Percentiles rank a stretch among this genome's conserved stretches.
phyloP scores from a whole-genome alignment of 1,140 invertebrate species.

The Phenacoccus solenopsis region DNA sequence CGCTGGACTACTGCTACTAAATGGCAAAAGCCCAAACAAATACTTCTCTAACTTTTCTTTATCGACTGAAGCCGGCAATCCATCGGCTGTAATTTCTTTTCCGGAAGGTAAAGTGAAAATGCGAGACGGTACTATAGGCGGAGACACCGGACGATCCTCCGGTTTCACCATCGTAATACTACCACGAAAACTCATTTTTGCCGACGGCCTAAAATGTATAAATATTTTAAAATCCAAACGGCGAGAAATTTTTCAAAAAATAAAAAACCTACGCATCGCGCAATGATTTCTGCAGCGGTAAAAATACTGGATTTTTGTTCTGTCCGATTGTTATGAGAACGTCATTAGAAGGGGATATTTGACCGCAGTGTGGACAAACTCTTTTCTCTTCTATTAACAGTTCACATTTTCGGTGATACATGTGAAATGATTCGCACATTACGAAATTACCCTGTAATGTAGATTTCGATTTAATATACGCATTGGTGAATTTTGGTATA shows the following conservation, averaged over 20 bases:
- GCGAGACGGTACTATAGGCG: slow-evolving; percentile 19
- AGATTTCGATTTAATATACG: background rate
- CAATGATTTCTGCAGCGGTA: slow-evolving; percentile 38
- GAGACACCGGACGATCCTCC: background rate
- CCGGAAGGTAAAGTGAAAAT: slow-evolving; percentile 28
- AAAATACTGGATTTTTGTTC: slow-evolving; percentile 42
- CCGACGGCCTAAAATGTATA: slow-evolving; percentile 32
- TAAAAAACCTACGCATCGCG: slow-evolving; percentile 33
- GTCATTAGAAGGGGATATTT: slow-evolving; percentile 40
- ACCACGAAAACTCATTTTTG: slow-evolving; percentile 31
- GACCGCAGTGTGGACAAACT: slow-evolving; percentile 66
- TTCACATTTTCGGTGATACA: slow-evolving; percentile 62
- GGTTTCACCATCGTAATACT: slow-evolving; percentile 19
- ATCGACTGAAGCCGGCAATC: slow-evolving; percentile 30
- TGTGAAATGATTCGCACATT: slow-evolving; percentile 52
- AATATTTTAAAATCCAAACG: slow-evolving; percentile 27
- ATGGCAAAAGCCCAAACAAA: slow-evolving; percentile 24
- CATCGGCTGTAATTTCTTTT: slow-evolving; percentile 29
- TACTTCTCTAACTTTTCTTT: slow-evolving; percentile 33
- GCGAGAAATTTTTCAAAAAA: slow-evolving; percentile 10
- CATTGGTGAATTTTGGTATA: too few relatives aligned
- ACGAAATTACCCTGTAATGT: slow-evolving; percentile 49
- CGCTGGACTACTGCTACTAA: slow-evolving; percentile 20
- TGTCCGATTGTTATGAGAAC: slow-evolving; percentile 46
- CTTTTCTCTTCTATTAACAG: slow-evolving; percentile 39